Conservation (phyloP, 64 coral and sea anemone species). For the Montipora sp. region DNA sequence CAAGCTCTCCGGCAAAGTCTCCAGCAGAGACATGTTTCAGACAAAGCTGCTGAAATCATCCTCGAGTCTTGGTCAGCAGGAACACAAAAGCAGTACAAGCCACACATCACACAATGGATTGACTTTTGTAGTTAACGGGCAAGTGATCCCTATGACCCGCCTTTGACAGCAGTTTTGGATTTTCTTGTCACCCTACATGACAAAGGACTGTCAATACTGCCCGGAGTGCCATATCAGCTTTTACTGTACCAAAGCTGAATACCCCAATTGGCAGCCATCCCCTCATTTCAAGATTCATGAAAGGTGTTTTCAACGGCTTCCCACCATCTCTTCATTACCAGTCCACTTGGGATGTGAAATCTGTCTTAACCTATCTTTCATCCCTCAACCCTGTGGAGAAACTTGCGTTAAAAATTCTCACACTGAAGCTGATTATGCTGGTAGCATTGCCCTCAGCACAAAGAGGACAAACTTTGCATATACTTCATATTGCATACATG, state of each 20-base stretch:
- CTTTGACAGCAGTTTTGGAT: constrained; percentile 19
- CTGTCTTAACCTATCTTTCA: constrained; percentile 33
- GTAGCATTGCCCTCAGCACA: constrained; percentile 41
- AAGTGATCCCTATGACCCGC: constrained; percentile 46
- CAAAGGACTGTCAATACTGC: constrained; percentile 57
- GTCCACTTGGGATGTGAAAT: constrained; percentile 26
- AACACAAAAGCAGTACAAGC: constrained; percentile 67
- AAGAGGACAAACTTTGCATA: constrained; percentile 42
- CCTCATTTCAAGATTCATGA: constrained; percentile 58
- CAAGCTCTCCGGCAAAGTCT: constrained; percentile 66
- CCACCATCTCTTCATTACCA: constrained; percentile 7
- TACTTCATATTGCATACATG: constrained; percentile 44
- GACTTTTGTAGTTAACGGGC: constrained; percentile 60
- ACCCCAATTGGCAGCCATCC: constrained; percentile 29
- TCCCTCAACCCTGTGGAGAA: not conserved
- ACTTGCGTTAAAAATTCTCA: not conserved
- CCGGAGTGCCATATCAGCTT: constrained; percentile 63
- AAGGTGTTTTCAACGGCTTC: constrained; percentile 13
- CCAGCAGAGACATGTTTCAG: constrained; percentile 53
- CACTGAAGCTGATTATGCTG: constrained; percentile 21
- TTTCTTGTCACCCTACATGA: constrained; percentile 57
- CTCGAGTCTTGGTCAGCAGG: constrained; percentile 56
- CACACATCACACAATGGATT: constrained; percentile 48
- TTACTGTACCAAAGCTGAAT: constrained; percentile 10
- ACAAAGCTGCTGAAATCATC: constrained; percentile 50